These are phyloP conservation scores for Antedon mediterranea DNA, from an alignment of 53 echinoderm and acorn worm genomes.

Conservation along the genomic window DNA sequence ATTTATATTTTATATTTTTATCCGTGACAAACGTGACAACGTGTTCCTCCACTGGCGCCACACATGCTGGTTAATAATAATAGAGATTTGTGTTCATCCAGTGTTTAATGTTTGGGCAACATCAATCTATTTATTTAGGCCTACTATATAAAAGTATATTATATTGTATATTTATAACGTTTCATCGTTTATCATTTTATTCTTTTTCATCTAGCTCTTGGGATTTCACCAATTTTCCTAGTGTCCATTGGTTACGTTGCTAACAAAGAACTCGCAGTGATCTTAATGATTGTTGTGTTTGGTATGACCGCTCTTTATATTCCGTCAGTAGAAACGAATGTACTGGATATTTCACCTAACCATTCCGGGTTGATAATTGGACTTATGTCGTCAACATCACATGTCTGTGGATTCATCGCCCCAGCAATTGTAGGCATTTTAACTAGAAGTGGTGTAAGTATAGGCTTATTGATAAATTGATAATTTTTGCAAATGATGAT, in stretches of 20 bases:
- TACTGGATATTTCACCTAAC: slow-evolving; percentile 12
- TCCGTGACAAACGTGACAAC: no score
- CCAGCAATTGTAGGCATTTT: slow-evolving; percentile 4
- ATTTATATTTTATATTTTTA: no score
- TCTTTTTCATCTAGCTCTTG: background rate
- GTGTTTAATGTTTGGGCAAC: no score
- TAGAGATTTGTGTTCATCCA: no score
- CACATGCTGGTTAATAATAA: no score
- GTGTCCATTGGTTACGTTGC: slow-evolving; percentile 13
- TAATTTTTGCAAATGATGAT: no score
- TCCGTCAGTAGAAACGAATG: background rate
- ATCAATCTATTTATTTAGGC: no score
- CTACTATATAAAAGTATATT: no score
- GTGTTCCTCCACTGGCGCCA: no score
- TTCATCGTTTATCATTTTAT: no score
- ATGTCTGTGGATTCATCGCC: slow-evolving; percentile 8
- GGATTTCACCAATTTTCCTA: slow-evolving; percentile 6
- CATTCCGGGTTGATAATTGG: slow-evolving; percentile 11
- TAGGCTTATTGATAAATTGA: no score
- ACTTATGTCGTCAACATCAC: background rate
- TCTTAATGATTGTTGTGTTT: slow-evolving; percentile 4
- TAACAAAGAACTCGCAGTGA: background rate
- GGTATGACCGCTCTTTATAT: background rate
- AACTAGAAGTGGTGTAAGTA: background rate
- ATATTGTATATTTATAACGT: no score